Evolutionary conservation across 2,797 vertebrate genomes (phyloP), one percentile per base, ranked within the genome.

Genomic region (Darevskia mixta): DNA sequence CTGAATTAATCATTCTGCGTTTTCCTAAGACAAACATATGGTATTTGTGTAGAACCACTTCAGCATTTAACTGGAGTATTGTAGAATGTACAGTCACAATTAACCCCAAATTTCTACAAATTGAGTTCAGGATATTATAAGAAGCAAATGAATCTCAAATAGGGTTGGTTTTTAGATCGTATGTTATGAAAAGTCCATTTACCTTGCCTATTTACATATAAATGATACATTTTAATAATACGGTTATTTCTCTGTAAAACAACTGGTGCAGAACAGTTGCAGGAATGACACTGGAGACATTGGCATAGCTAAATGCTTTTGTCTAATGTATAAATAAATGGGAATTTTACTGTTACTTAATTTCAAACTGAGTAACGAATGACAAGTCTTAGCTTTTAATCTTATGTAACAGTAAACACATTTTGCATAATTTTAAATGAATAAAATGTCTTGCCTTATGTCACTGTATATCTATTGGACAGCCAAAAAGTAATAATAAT

Each of bases 1-100:
- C 91, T 91, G 96, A 96, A 97, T 97, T 97, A 97, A 96, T 97
- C 95, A 93, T 95, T 91, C 94, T 95, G 76, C 76, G 18, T 93
- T 96, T 95, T 94, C 92, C 88, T 90, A 90, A 95, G 95, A 94
- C 88, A 96, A 97, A 91, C 96, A 96, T 97, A 95, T 93, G 95
- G 95, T 95, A 94, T 97, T 97, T 96, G 92, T 96, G 91, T 94
- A 95, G 87, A 94, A 92, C 72, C 89, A 86, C 85, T 95, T 94
- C 86, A 94, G 93, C 94, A 94, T 95, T 96, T 96, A 96, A 92
- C 95, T 96, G 86, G 93, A 93, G 93, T 96, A 92, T 97, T 96
- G 93, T 93, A 92, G 94, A 94, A 92, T 90, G 91, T 92, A 89
- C 93, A 93, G 87, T 95, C 87, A 92, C 96, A 97, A 96, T 97